Evolutionary conservation across 1,140 invertebrate species (phyloP).

Genomic region (Cecropterus lyciades): DNA sequence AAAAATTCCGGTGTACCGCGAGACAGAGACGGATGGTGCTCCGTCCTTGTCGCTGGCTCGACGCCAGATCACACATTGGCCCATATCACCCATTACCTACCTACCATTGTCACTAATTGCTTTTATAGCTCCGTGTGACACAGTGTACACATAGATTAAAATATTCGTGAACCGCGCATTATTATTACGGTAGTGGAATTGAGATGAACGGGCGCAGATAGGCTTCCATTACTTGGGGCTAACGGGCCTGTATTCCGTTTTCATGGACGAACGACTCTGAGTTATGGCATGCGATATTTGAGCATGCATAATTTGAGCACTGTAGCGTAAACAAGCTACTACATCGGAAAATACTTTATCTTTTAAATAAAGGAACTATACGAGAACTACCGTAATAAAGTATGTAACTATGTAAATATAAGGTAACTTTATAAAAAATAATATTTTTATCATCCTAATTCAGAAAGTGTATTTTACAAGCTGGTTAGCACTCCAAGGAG

Average conservation of each 20-base stretch:
- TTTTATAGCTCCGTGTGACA: slow-evolving; percentile 60
- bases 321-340: slow-evolving; percentile 17
- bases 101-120: slow-evolving; percentile 70
- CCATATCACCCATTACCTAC: slow-evolving; percentile 62
- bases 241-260: slow-evolving; percentile 23
- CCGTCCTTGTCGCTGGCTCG: slow-evolving; percentile 38
- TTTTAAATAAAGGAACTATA: background rate
- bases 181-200: slow-evolving; percentile 32
- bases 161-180: slow-evolving; percentile 44
- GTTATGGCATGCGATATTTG: slow-evolving; percentile 18
- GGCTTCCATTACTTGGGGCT: slow-evolving; percentile 22
- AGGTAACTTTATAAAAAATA: no score
- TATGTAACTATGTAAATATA: no score
- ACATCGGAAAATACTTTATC: background rate
- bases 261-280: slow-evolving; percentile 17
- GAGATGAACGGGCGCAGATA: slow-evolving; percentile 24
- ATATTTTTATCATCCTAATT: no score
- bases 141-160: slow-evolving; percentile 50
- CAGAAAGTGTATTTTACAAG: no score
- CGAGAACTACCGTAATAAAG: no score
- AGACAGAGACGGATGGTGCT: background rate
- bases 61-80: slow-evolving; percentile 59
- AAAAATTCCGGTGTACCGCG: slow-evolving; percentile 24
- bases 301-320: slow-evolving; percentile 24
- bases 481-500: no score